A percentile compares a stretch with the other conserved stretches of the same genome.
These are phyloP conservation scores for Drosophila sechellia DNA, from an alignment of 1,140 invertebrate species.

Conservation along the genomic window DNA sequence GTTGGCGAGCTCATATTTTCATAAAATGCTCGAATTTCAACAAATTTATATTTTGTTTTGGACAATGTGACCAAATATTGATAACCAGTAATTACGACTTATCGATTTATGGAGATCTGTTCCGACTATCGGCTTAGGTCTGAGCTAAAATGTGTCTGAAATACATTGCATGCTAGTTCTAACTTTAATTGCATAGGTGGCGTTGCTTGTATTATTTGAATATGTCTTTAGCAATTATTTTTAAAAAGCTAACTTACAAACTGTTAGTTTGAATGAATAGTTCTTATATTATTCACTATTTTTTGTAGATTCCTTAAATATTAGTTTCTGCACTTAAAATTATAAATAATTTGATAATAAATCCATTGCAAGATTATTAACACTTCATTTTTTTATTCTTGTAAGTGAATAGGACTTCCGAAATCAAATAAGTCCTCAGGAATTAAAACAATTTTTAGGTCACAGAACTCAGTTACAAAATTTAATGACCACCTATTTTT, in stretches of 20 bases:
- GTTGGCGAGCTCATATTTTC: constrained; percentile 79
- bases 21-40: not conserved
- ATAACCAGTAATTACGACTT: not conserved
- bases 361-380: no score
- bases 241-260: no score
- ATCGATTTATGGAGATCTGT: not conserved
- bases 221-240: no score
- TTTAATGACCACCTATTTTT: not conserved
- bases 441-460: not conserved
- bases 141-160: not conserved
- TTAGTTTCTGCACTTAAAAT: no score
- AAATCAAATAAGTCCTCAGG: not conserved
- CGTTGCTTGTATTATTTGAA: not conserved
- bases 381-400: no score
- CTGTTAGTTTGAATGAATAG: no score
- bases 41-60: not conserved
- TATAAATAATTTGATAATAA: no score
- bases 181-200: not conserved
- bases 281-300: no score
- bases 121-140: not conserved
- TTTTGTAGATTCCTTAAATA: no score
- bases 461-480: not conserved
- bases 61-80: not conserved
- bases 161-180: not conserved
- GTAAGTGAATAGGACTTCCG: no score